These are phyloP conservation scores for Passer domesticus DNA, from an alignment of 2,113 vertebrate genomes.

Conservation along the genomic window DNA sequence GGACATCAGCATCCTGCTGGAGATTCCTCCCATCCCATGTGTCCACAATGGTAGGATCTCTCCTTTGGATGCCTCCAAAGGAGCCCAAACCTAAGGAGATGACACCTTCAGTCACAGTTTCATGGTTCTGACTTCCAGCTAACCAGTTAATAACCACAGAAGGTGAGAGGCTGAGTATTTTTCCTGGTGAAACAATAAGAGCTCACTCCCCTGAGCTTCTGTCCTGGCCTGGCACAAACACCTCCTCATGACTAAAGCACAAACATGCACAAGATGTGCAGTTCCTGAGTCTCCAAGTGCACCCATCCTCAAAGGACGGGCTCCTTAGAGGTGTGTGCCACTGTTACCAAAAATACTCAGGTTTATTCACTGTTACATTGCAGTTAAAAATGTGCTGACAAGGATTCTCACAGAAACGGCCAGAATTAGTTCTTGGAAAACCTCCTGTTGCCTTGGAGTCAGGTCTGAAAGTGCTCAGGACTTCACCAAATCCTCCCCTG, in stretches of 20 bases:
- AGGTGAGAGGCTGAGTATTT: not conserved
- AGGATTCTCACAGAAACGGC: not conserved
- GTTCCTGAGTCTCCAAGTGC: not conserved
- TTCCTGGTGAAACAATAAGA: not conserved
- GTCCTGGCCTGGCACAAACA: not conserved
- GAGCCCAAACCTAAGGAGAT: fast-evolving
- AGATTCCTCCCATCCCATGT: fast-evolving
- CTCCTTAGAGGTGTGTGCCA: not conserved
- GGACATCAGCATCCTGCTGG: not conserved
- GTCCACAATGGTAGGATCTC: fast-evolving
- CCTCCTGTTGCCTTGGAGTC: slow-evolving; percentile 11
- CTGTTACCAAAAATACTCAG: slow-evolving; percentile 27
- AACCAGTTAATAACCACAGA: not conserved
- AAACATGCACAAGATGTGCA: not conserved
- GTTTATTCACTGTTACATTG: slow-evolving; percentile 3
- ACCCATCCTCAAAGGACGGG: not conserved
- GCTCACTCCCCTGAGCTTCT: not conserved
- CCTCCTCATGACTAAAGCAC: not conserved
- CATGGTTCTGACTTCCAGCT: not conserved
- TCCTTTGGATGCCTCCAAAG: not conserved
- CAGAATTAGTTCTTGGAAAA: slow-evolving; percentile 50
- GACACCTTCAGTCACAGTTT: not conserved
- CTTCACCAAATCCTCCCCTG: not conserved
- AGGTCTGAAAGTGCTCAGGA: not conserved
- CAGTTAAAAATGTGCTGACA: slow-evolving; percentile 11